Evolutionary conservation across 2,888 invertebrate genomes (phyloP).

Genomic region (Erpobdella octoculata): DNA sequence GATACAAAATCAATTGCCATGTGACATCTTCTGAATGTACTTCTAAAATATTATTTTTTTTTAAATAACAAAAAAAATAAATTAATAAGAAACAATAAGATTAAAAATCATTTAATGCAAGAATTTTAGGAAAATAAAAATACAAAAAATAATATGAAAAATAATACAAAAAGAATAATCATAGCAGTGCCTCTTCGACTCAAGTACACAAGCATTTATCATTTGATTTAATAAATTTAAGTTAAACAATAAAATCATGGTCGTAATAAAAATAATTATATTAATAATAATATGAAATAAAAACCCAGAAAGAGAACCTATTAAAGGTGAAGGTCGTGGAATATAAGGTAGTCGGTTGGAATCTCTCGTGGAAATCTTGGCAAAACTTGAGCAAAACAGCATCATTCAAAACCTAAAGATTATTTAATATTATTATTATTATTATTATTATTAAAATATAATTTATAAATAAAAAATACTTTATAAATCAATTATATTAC

Average conservation of each 20-base stretch:
- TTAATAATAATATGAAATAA: not conserved
- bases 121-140: too few relatives aligned
- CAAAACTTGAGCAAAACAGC: conserved; percentile 3
- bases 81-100: too few relatives aligned
- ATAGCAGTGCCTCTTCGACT: too few relatives aligned
- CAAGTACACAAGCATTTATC: too few relatives aligned
- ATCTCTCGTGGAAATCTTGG: conserved; percentile 13
- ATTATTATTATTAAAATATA: not conserved
- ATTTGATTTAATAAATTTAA: too few relatives aligned
- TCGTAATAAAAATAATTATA: not conserved
- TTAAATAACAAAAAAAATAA: too few relatives aligned
- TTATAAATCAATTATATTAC: not conserved
- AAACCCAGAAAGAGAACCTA: not conserved
- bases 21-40: conserved; percentile 64
- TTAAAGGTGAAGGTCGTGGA: not conserved
- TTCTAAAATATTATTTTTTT: conserved; percentile 42
- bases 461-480: not conserved
- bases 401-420: conserved; percentile 5
- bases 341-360: not conserved
- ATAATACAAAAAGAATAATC: too few relatives aligned
- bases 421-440: not conserved
- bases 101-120: not conserved
- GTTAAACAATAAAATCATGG: not conserved
- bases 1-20: conserved; percentile 56
- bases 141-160: too few relatives aligned